These are phyloP conservation scores for Apis mellifera DNA, from an alignment of 1,140 invertebrate genomes.

Conservation along the genomic window DNA sequence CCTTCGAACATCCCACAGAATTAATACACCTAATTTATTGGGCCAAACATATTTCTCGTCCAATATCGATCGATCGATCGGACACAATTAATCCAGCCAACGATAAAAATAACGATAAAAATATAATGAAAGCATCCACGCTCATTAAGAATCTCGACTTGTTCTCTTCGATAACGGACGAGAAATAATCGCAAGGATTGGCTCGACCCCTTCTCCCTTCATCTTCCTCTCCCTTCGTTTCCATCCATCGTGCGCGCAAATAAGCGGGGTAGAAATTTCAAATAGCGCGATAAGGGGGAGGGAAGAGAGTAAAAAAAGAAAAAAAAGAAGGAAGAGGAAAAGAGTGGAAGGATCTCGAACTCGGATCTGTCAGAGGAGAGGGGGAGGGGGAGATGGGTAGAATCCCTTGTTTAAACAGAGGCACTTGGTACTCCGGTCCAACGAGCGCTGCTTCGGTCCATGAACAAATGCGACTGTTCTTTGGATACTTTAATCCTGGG, in stretches of 20 bases:
- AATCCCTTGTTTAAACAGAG: constrained; percentile 67
- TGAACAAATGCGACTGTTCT: constrained; percentile 69
- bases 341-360: constrained; percentile 23
- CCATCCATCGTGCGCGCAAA: neutral
- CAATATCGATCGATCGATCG: too few species aligned
- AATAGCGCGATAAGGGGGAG: neutral
- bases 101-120: too few species aligned
- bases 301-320: too few species aligned
- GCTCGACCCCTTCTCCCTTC: neutral
- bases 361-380: constrained; percentile 25
- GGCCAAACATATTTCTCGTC: too few species aligned
- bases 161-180: neutral
- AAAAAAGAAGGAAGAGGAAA: neutral
- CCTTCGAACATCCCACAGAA: too few species aligned
- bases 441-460: constrained; percentile 61
- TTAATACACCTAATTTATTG: too few species aligned
- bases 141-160: neutral
- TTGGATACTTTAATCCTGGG: constrained; percentile 68
- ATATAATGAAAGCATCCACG: too few species aligned
- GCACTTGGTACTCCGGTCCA: constrained; percentile 61
- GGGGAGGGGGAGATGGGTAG: constrained; percentile 45
- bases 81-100: too few species aligned
- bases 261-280: constrained; percentile 16
- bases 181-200: constrained; percentile 21
- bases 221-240: too few species aligned